These are phyloP conservation scores for Channa maculata DNA, from an alignment of 2,113 vertebrate species.

Conservation along the genomic window DNA sequence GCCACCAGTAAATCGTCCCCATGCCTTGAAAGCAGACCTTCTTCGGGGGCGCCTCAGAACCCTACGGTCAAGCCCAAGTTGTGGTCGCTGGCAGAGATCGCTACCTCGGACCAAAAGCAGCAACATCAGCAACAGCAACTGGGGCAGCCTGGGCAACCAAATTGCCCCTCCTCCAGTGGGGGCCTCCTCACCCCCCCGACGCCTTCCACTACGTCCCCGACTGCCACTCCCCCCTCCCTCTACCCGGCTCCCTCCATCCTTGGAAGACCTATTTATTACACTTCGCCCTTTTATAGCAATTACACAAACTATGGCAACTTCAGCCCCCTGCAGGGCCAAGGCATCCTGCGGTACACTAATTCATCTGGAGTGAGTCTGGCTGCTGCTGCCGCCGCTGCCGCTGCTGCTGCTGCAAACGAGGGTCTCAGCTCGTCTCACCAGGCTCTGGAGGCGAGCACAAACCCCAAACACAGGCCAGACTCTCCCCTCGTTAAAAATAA, in stretches of 20 bases:
- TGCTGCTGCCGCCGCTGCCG: conserved; percentile 77
- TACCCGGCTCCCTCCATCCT: conserved; percentile 93
- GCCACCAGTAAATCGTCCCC: conserved; percentile 84
- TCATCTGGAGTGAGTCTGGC: conserved; percentile 85
- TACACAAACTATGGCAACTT: conserved; percentile 99
- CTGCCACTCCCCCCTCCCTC: conserved; percentile 85
- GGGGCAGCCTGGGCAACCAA: conserved; percentile 76
- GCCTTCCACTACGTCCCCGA: conserved; percentile 85
- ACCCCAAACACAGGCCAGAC: conserved; percentile 89
- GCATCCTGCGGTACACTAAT: conserved; percentile 92
- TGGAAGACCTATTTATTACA: conserved; percentile 98
- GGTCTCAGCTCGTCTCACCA: conserved; percentile 82
- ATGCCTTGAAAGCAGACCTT: conserved; percentile 84
- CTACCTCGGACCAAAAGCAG: conserved; percentile 97
- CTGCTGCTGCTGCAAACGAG: conserved; percentile 82
- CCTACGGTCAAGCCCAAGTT: conserved; percentile 92
- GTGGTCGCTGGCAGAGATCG: conserved; percentile 98
- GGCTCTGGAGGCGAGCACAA: conserved; percentile 82
- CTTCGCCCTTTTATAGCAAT: conserved; percentile 97
- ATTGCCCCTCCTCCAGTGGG: conserved; percentile 81
- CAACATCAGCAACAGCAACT: conserved; percentile 72
- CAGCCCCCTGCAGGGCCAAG: conserved; percentile 93
- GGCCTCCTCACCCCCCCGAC: conserved; percentile 86
- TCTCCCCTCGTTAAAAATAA: conserved; percentile 88
- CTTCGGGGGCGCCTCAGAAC: conserved; percentile 84